Evolutionary conservation across 2,797 vertebrate genomes (phyloP).

Genomic region (Premnoplex brunnescens): DNA sequence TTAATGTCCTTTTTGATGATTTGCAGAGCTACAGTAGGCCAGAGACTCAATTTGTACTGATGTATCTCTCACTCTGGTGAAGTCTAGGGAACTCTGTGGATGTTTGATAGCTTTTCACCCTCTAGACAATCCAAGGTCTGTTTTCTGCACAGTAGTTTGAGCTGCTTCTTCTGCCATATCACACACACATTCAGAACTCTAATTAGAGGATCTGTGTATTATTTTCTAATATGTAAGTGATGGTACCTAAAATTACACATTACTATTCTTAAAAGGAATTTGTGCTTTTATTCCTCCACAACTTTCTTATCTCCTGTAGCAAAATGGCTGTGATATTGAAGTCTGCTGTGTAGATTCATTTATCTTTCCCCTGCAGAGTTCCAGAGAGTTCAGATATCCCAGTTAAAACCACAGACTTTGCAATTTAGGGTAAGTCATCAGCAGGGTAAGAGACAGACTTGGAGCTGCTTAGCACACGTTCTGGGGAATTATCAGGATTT

Average conservation of each 20-base stretch:
- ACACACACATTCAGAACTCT: background rate
- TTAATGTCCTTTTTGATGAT: slow-evolving; percentile 58
- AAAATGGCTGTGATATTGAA: background rate
- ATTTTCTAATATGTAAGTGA: background rate
- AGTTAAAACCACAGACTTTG: background rate
- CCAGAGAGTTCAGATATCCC: background rate
- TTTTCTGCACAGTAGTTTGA: background rate
- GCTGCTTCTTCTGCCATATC: background rate
- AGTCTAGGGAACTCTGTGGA: background rate
- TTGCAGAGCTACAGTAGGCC: slow-evolving; percentile 50
- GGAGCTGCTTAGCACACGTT: background rate
- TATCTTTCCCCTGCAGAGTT: background rate
- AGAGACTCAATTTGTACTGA: slow-evolving; percentile 37
- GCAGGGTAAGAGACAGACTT: background rate
- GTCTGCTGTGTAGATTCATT: background rate
- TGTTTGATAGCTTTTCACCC: background rate
- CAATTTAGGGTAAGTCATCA: background rate
- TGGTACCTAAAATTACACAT: background rate
- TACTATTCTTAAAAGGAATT: background rate
- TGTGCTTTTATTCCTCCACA: background rate
- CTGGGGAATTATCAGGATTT: slow-evolving; percentile 24
- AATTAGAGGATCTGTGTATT: background rate
- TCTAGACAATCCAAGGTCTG: slow-evolving; percentile 37
- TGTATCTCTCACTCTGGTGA: background rate
- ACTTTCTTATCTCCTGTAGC: slow-evolving; percentile 12